Percentiles rank a stretch among this genome's conserved stretches.
phyloP scores from a whole-genome alignment of 2,888 invertebrate genomes.

The Ennomos erosarius region DNA sequence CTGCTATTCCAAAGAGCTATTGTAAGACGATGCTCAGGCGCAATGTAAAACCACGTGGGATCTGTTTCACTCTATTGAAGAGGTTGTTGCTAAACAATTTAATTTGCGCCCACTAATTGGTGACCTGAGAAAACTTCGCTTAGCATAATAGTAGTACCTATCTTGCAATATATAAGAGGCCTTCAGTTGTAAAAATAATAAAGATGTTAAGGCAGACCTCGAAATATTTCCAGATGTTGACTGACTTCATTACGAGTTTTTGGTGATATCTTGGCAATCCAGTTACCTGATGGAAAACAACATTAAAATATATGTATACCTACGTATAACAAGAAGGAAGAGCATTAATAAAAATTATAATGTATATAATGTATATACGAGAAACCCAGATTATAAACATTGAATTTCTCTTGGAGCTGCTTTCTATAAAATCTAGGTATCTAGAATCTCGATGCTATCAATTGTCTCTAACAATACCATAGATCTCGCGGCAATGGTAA shows the following conservation, averaged over 20 bases:
- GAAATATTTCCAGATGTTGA: too few relatives aligned
- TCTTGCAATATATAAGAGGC: neutral
- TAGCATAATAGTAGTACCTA: constrained; percentile 10
- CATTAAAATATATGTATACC: too few relatives aligned
- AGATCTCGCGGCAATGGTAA: constrained; percentile 60
- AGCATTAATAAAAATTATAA: constrained; percentile 8
- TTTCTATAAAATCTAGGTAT: constrained; percentile 72
- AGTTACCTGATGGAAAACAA: too few relatives aligned
- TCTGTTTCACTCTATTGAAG: constrained; percentile 39
- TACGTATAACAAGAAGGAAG: neutral
- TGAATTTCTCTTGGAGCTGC: constrained; percentile 42
- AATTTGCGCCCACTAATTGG: constrained; percentile 25
- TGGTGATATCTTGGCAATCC: too few relatives aligned
- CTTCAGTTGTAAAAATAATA: too few relatives aligned
- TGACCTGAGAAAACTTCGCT: constrained; percentile 12
- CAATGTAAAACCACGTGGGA: constrained; percentile 57
- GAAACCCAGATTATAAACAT: constrained; percentile 23
- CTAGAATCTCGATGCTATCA: constrained; percentile 61
- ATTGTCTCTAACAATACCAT: constrained; percentile 57
- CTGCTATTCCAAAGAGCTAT: constrained; percentile 52
- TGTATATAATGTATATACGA: constrained; percentile 9
- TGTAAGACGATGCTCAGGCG: constrained; percentile 52
- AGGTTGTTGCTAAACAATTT: constrained; percentile 37
- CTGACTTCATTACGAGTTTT: too few relatives aligned
- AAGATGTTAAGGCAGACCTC: too few relatives aligned